Evolutionary conservation across 2,113 vertebrate genomes (phyloP).

Genomic region (Leuciscus idus): DNA sequence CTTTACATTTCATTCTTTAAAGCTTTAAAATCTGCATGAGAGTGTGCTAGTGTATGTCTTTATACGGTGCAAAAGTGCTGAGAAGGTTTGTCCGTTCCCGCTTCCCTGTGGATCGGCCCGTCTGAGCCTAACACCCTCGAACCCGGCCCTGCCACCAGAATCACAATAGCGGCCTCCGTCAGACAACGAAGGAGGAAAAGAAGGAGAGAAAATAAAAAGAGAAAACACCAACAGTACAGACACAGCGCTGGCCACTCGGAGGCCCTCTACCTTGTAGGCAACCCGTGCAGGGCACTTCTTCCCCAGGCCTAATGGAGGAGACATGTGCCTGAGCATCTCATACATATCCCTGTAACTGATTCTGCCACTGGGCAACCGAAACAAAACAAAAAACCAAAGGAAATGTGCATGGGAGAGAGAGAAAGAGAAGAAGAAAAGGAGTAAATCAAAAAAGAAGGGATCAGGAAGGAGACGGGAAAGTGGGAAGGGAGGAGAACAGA

Average conservation of each 20-base stretch:
- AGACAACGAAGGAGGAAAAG: slow-evolving; percentile 58
- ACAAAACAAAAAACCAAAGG: slow-evolving; percentile 67
- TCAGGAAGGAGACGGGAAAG: slow-evolving; percentile 55
- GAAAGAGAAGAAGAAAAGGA: slow-evolving; percentile 47
- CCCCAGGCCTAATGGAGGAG: slow-evolving; percentile 94
- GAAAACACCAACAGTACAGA: slow-evolving; percentile 75
- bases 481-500: slow-evolving; percentile 49
- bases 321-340: slow-evolving; percentile 98
- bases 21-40: background rate
- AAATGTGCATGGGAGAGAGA: slow-evolving; percentile 54
- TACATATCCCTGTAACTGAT: slow-evolving; percentile 98
- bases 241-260: slow-evolving; percentile 70
- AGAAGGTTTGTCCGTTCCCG: slow-evolving; percentile 78
- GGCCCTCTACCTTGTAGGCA: slow-evolving; percentile 93
- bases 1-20: background rate
- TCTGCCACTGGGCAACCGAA: slow-evolving; percentile 88
- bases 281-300: slow-evolving; percentile 96
- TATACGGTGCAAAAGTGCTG: slow-evolving; percentile 76
- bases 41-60: slow-evolving; percentile 18
- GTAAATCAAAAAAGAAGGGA: slow-evolving; percentile 52
- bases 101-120: slow-evolving; percentile 76
- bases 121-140: slow-evolving; percentile 51
- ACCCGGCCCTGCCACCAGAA: slow-evolving; percentile 40
- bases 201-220: slow-evolving; percentile 60
- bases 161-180: slow-evolving; percentile 69